Evolutionary conservation across 2,797 vertebrate genomes (phyloP).

Genomic region (Tamandua tetradactyla): DNA sequence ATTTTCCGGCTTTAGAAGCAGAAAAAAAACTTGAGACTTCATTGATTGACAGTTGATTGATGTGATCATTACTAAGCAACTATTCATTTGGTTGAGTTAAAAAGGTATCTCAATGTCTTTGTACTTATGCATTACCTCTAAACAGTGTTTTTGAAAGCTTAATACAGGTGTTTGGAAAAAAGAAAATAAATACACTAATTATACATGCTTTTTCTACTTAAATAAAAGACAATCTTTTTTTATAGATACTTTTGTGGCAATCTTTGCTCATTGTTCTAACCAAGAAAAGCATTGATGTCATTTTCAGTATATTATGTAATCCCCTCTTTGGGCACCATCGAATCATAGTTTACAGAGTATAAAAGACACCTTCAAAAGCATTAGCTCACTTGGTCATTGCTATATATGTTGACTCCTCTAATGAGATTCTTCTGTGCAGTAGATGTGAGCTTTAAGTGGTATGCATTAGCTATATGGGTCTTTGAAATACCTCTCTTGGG

Average conservation of each 20-base stretch:
- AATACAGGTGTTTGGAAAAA: too few species aligned
- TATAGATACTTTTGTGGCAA: not conserved
- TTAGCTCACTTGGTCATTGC: not conserved
- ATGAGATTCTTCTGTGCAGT: not conserved
- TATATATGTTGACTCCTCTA: not conserved
- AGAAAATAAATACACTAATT: not conserved
- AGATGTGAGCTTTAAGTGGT: not conserved
- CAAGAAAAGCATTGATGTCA: not conserved
- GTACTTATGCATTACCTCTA: not conserved
- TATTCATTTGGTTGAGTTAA: not conserved
- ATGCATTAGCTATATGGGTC: accelerated
- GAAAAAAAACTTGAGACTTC: too few species aligned
- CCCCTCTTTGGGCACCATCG: not conserved
- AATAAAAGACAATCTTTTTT: not conserved
- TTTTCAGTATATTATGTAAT: not conserved
- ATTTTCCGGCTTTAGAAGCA: not conserved
- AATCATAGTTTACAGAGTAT: not conserved
- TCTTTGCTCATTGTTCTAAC: not conserved
- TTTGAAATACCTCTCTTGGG: not conserved
- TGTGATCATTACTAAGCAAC: not conserved
- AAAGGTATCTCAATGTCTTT: not conserved
- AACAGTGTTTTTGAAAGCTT: not conserved
- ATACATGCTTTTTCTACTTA: not conserved
- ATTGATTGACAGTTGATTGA: not conserved
- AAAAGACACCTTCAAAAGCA: not conserved